These are phyloP conservation scores for Periophthalmodon schlosseri DNA, from an alignment of 2,113 vertebrate genomes.

Conservation along the genomic window DNA sequence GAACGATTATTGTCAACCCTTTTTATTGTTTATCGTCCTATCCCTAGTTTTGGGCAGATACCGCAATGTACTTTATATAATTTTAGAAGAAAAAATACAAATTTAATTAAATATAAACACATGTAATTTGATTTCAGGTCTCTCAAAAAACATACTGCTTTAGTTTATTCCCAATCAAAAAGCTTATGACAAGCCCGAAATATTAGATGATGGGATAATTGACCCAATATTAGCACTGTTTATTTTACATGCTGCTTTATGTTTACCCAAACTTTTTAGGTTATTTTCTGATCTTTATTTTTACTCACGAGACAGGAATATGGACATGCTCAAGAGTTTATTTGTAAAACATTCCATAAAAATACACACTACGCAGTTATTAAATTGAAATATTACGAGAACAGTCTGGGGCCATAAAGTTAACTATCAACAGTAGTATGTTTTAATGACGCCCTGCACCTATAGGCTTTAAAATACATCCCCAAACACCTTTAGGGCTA, in stretches of 20 bases:
- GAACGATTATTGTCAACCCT: no score
- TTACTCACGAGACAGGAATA: not conserved
- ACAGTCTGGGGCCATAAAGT: not conserved
- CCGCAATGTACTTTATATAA: not conserved
- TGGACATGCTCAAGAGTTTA: not conserved
- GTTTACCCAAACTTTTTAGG: not conserved
- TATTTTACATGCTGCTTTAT: not conserved
- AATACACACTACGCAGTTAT: not conserved
- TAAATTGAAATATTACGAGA: not conserved
- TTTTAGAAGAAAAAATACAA: not conserved
- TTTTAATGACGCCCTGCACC: conserved; percentile 5
- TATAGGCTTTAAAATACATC: conserved; percentile 2
- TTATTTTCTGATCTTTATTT: not conserved
- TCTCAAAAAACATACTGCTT: not conserved
- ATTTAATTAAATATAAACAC: not conserved
- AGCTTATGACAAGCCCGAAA: no score
- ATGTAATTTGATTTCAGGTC: not conserved
- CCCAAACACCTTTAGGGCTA: conserved; percentile 6
- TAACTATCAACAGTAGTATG: conserved; percentile 4
- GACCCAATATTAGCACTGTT: not conserved
- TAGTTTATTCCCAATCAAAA: not conserved
- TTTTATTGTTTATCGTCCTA: no score
- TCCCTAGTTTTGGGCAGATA: no score
- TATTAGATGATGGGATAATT: not conserved
- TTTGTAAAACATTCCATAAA: not conserved